Evolutionary conservation across 2,113 vertebrate genomes (phyloP), one percentile per base, ranked within the genome.

Genomic region (Struthidea cinerea): DNA sequence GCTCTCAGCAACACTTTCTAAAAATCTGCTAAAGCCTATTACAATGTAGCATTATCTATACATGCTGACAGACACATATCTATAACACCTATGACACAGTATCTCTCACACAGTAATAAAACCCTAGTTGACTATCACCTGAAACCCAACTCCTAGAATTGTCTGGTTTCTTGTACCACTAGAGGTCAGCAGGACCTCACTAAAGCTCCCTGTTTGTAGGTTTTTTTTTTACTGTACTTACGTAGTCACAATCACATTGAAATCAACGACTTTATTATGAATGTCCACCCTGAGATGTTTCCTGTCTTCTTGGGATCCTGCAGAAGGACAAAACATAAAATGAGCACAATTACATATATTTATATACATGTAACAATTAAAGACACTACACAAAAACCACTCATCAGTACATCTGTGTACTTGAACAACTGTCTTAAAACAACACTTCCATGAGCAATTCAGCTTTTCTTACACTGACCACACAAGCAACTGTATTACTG

Each of bases 231-330:
- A 80, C 32, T 56, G 35, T 79, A 99, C 99, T 99, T 97, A 99
- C 99, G 99, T 99, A 55, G 99, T 99, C 69, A 99, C 96, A 41
- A 99, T 99, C 80, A 99, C 98, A 84, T 99, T 98, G 81, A 99
- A 99, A 26, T 99, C 98, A 28, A 98, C 91, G 4, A 89, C 96
- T 86, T 95, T 97, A 95, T 97, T 98, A 85, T 98, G 98, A 95
- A 99, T 99, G 82, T 99, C 98, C 33, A 98, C 97, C 92, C 98
- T 98, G 95, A 99, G 98, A 94, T 98, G 98, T 90, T 97, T 98
- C 59, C 99, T 98, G 23, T 99, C 99, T 95, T 99, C 99, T 69
- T 98, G 97, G 84, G 99, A 99, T 55, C 99, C 99, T 99, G 92
- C 6, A 69, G 12, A 76, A 44, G 33, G 82, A 87, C 57, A 90